phyloP scores from a whole-genome alignment of 2,113 vertebrate genomes.

The Chiloscyllium plagiosum region DNA sequence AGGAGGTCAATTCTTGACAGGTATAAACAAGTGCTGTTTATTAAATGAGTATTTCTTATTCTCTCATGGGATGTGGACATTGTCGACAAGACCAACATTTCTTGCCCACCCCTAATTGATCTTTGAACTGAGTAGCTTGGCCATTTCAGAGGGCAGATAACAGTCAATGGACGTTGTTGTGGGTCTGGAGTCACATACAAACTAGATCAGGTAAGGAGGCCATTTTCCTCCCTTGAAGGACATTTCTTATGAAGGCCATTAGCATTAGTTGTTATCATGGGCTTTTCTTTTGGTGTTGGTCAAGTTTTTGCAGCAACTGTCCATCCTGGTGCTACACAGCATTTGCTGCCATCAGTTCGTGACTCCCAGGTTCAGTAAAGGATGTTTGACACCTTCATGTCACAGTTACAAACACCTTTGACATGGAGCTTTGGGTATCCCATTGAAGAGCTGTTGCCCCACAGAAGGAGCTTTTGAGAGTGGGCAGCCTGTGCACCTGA shows the following conservation, averaged over 20 bases:
- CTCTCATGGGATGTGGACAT: no score
- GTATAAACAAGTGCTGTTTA: not conserved
- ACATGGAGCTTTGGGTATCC: not conserved
- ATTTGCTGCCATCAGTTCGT: not conserved
- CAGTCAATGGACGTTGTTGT: no score
- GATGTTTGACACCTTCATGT: not conserved
- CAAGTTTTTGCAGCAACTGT: not conserved
- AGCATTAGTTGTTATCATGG: not conserved
- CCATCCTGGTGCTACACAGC: not conserved
- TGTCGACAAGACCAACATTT: no score
- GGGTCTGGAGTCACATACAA: no score
- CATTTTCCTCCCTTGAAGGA: no score
- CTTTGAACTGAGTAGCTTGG: no score
- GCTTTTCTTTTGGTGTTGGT: not conserved
- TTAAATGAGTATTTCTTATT: no score
- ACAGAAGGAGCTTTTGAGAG: not conserved
- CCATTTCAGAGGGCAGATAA: no score
- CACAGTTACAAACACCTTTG: not conserved
- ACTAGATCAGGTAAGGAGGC: no score
- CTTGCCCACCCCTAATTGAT: no score
- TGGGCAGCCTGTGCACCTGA: not conserved
- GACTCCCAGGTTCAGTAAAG: no score
- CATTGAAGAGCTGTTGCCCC: not conserved
- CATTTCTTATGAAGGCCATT: no score
- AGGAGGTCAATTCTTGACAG: not conserved